A percentile compares a stretch with the other conserved stretches of the same genome.
Evolutionary conservation across 2,113 vertebrate genomes (phyloP).

Genomic region (Panthera leo): DNA sequence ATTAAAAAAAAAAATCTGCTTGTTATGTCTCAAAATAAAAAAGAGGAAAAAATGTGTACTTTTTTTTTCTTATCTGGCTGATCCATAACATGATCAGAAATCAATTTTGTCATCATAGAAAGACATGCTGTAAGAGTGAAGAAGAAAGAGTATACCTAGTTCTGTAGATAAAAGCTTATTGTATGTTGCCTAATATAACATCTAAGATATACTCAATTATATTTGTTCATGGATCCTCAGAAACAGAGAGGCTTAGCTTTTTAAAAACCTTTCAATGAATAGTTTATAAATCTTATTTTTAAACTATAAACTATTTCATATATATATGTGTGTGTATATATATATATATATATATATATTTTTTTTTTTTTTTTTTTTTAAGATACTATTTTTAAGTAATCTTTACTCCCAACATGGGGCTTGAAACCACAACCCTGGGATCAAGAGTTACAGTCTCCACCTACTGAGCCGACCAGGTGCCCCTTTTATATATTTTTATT

Average conservation of each 20-base stretch:
- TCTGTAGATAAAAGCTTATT: not conserved
- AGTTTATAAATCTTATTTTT: not conserved
- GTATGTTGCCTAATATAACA: not conserved
- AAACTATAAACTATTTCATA: too few species aligned
- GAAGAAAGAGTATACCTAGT: not conserved
- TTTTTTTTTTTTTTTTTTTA: too few species aligned
- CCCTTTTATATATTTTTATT: not conserved
- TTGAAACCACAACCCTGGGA: too few species aligned
- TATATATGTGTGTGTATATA: too few species aligned
- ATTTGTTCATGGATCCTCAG: not conserved
- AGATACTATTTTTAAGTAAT: too few species aligned
- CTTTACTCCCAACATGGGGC: too few species aligned
- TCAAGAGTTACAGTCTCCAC: too few species aligned
- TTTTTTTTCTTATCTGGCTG: not conserved
- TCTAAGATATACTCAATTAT: not conserved
- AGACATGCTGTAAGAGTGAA: not conserved
- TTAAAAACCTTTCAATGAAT: not conserved
- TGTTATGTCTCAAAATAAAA: not conserved
- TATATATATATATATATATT: too few species aligned
- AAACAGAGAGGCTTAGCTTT: not conserved
- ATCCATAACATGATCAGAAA: not conserved
- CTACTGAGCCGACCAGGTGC: not conserved
- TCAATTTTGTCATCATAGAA: not conserved
- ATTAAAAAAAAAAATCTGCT: too few species aligned
- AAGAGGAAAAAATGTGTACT: not conserved